These are phyloP conservation scores for Tricholauxania praeusta DNA, from an alignment of 2,888 invertebrate genomes.

Conservation along the genomic window DNA sequence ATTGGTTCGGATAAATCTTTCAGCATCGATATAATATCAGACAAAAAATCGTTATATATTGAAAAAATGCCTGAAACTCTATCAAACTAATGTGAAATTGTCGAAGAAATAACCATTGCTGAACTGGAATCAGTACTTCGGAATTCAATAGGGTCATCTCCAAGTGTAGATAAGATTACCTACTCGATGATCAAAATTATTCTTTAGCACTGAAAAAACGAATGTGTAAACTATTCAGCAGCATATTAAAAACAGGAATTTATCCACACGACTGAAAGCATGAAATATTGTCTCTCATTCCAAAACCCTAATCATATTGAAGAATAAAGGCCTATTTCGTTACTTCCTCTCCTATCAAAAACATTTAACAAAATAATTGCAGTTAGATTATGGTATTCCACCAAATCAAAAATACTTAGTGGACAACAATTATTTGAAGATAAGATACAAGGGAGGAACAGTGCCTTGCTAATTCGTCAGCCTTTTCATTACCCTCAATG, in stretches of 20 bases:
- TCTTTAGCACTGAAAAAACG: neutral
- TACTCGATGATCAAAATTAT: conserved; percentile 28
- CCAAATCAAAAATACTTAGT: neutral
- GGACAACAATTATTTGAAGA: too few species aligned
- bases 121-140: conserved; percentile 7
- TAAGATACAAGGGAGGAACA: too few species aligned
- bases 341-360: conserved; percentile 31
- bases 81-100: neutral
- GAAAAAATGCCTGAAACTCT: conserved; percentile 11
- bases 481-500: too few species aligned
- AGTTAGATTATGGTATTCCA: neutral
- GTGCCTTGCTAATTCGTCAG: too few species aligned
- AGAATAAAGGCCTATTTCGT: conserved; percentile 27
- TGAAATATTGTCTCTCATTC: conserved; percentile 18
- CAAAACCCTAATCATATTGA: conserved; percentile 11
- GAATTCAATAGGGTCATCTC: conserved; percentile 17
- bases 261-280: conserved; percentile 36
- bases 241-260: conserved; percentile 18
- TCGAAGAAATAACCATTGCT: neutral
- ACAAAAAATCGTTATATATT: too few species aligned
- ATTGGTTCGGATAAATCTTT: conserved; percentile 18
- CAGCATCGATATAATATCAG: neutral
- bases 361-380: conserved; percentile 31
- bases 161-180: neutral
- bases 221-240: conserved; percentile 22